Conservation (phyloP, 1,140 invertebrate species). For the Cotesia vestalis region DNA sequence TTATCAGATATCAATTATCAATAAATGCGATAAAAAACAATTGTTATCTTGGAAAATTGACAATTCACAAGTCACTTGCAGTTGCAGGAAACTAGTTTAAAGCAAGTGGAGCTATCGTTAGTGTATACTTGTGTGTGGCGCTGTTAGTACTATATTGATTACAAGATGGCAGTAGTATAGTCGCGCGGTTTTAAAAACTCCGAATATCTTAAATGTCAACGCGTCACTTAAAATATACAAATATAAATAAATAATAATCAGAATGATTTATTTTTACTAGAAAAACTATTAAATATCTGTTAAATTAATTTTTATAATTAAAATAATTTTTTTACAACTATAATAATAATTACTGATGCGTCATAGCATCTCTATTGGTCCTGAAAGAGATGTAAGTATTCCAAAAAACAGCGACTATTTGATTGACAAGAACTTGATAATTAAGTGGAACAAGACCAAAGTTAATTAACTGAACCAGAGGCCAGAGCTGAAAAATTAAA, state of each 20-base stretch:
- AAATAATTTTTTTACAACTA: no score
- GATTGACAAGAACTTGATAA: constrained; percentile 83
- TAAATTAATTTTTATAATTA: no score
- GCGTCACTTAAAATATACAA: no score
- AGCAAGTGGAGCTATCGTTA: no score
- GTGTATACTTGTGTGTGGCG: no score
- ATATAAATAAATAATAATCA: no score
- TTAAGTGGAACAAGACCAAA: constrained; percentile 83
- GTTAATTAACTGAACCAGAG: constrained; percentile 82
- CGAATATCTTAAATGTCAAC: no score
- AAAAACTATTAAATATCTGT: no score
- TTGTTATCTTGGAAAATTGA: neutral
- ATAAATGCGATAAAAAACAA: neutral
- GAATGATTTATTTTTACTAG: no score
- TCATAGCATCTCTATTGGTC: constrained; percentile 62
- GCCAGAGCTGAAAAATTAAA: constrained; percentile 74
- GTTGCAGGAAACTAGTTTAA: neutral
- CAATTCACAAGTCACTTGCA: neutral
- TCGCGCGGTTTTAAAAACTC: no score
- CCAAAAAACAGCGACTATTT: constrained; percentile 83
- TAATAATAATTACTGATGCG: neutral
- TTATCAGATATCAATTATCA: neutral
- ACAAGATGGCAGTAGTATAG: no score
- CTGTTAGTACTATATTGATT: no score
- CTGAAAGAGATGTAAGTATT: constrained; percentile 84